Evolutionary conservation across 2,113 vertebrate genomes (phyloP).

Genomic region (Tachysurus fulvidraco): DNA sequence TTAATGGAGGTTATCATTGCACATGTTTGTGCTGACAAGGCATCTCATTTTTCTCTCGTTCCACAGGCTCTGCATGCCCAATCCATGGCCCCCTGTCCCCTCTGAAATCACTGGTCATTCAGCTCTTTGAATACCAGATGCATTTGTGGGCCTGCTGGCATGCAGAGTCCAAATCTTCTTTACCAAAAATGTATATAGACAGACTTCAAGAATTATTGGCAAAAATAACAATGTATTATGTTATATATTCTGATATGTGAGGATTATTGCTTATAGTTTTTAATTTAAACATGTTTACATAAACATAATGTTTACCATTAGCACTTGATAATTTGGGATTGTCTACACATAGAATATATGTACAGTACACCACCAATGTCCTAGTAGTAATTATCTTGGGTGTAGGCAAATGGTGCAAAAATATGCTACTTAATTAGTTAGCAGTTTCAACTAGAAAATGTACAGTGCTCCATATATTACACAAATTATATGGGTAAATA

Average conservation of each 20-base stretch:
- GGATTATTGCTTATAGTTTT: no score
- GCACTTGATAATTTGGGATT: no score
- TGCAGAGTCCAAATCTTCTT: neutral
- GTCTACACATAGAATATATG: neutral
- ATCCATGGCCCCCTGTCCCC: neutral
- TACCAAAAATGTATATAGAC: neutral
- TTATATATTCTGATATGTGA: neutral
- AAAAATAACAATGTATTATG: neutral
- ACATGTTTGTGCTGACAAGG: neutral
- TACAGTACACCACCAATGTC: neutral
- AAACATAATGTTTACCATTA: no score
- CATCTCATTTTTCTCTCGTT: neutral
- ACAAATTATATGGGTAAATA: neutral
- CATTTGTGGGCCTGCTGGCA: neutral
- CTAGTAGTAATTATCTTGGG: neutral
- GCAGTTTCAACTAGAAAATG: neutral
- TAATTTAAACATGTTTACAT: no score
- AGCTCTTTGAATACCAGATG: neutral
- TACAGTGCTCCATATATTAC: neutral
- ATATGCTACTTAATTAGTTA: neutral
- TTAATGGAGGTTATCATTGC: neutral
- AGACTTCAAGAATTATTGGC: neutral
- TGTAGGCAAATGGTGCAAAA: neutral
- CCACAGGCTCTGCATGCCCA: neutral
- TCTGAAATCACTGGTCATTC: neutral